Evolutionary conservation across 2,113 vertebrate genomes (phyloP).

Genomic region (Protobothrops mucrosquamatus): DNA sequence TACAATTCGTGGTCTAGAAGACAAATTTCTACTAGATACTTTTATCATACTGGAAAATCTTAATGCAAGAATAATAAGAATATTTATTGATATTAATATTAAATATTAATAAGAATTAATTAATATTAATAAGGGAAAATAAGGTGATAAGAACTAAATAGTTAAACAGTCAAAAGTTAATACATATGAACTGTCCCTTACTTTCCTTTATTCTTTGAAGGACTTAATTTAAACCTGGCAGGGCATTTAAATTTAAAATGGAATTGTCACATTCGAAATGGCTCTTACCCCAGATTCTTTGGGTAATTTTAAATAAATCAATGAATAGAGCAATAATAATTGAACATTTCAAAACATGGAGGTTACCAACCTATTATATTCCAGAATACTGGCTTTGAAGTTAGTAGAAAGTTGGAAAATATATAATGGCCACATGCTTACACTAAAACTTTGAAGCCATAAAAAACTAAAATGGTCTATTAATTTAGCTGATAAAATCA

Average conservation of each 20-base stretch:
- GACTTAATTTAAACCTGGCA: neutral
- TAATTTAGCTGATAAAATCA: neutral
- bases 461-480: neutral
- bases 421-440: neutral
- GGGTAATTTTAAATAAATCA: neutral
- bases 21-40: neutral
- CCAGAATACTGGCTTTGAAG: neutral
- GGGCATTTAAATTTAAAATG: neutral
- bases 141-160: neutral
- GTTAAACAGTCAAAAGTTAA: neutral
- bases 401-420: neutral
- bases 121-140: too few relatives aligned
- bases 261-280: neutral
- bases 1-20: neutral
- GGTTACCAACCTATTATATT: neutral
- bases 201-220: neutral
- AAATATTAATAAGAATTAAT: too few relatives aligned
- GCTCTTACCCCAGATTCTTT: neutral
- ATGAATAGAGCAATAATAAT: neutral
- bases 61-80: neutral
- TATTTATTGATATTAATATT: too few relatives aligned
- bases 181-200: neutral
- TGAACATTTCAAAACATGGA: neutral
- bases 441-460: neutral
- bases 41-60: neutral